Evolutionary conservation across 2,113 vertebrate genomes (phyloP).

Genomic region (Axis porcinus): DNA sequence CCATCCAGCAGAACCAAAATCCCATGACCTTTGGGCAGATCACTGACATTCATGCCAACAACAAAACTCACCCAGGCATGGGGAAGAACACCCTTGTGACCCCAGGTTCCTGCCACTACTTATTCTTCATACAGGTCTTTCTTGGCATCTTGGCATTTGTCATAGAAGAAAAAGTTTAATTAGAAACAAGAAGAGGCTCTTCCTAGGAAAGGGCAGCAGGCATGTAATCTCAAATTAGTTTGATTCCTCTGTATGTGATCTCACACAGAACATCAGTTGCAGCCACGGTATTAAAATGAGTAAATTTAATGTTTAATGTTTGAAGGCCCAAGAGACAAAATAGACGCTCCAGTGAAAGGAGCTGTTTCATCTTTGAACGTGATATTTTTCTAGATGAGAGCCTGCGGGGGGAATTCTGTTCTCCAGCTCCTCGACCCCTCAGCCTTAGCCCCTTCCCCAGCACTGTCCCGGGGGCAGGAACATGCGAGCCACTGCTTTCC

Average conservation of each 20-base stretch:
- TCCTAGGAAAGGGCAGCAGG: slow-evolving; percentile 23
- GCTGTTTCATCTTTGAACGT: not conserved
- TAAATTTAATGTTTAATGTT: not conserved
- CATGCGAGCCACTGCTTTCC: not conserved
- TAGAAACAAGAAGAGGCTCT: slow-evolving; percentile 45
- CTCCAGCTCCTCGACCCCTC: not conserved
- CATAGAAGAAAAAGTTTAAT: slow-evolving; percentile 59
- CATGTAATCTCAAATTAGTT: slow-evolving; percentile 58
- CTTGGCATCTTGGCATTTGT: slow-evolving; percentile 55
- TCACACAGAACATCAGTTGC: slow-evolving; percentile 38
- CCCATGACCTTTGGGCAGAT: not conserved
- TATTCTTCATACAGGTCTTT: slow-evolving; percentile 33
- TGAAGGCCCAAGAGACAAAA: slow-evolving; percentile 30
- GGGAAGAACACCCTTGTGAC: not conserved
- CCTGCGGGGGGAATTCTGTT: not conserved
- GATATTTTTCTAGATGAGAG: not conserved
- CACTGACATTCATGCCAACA: not conserved
- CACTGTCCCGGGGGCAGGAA: not conserved
- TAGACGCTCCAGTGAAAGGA: not conserved
- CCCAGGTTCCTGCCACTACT: not conserved
- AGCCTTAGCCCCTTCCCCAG: not conserved
- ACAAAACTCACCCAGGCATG: not conserved
- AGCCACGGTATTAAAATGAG: slow-evolving; percentile 35
- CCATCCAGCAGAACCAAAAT: not conserved
- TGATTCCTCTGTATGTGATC: slow-evolving; percentile 25